These are phyloP conservation scores for Cynopterus brachyotis DNA, from an alignment of 2,113 vertebrate species.

Conservation along the genomic window DNA sequence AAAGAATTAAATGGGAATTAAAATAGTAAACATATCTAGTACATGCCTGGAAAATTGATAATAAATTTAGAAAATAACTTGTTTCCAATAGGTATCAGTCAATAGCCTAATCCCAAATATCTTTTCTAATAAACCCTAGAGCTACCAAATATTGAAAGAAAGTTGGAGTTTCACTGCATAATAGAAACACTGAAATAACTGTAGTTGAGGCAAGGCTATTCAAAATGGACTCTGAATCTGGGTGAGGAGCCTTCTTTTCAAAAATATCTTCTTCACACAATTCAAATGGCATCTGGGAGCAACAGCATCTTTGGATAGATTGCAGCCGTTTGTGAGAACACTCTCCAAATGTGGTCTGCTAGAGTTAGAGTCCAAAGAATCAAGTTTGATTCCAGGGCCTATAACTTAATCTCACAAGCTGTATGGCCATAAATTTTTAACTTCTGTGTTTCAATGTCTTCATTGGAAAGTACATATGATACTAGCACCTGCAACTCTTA, in stretches of 20 bases:
- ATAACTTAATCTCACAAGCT: not conserved
- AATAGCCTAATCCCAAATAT: not conserved
- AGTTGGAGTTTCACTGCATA: not conserved
- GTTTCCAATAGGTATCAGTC: not conserved
- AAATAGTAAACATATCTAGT: conserved; percentile 15
- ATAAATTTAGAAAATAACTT: conserved; percentile 28
- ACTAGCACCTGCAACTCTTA: not conserved
- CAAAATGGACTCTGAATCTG: not conserved
- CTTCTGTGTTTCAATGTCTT: not conserved
- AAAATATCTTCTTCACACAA: not conserved
- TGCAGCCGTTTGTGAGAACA: not conserved
- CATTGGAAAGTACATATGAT: not conserved
- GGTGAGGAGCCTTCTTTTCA: not conserved
- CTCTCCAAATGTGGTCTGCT: not conserved
- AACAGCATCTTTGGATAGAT: not conserved
- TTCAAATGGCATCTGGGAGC: not conserved
- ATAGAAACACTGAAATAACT: conserved; percentile 24
- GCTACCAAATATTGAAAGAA: not conserved
- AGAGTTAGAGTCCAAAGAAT: not conserved
- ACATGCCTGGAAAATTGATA: not conserved
- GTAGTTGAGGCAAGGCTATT: not conserved
- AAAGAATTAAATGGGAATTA: not conserved
- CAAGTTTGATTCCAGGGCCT: not conserved
- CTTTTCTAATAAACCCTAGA: conserved; percentile 20
- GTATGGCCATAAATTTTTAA: not conserved